Base-by-base conservation (phyloP, 2,113 vertebrate species). In the Phainopepla nitens region DNA sequence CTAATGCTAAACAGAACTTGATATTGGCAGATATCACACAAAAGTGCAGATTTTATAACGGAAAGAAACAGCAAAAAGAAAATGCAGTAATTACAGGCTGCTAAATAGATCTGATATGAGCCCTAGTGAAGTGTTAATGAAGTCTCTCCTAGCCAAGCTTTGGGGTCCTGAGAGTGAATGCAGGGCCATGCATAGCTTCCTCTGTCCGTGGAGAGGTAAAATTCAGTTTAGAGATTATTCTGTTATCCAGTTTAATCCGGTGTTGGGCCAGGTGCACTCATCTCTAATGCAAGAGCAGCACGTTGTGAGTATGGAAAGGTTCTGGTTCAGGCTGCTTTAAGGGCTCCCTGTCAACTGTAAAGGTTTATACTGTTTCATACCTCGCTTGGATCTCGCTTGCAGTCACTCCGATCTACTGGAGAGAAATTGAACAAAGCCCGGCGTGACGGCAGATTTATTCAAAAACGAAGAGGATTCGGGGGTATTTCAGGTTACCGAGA, bases 361-460 rank as follows among this genome's bases (percentile, higher is more conserved):
- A 44, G 22, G 20, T 41, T 69, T 8, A 11, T 1, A 7, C 15
- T 22, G 6, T 16, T 39, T 10, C 6, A 4, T 1, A 41, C 61
- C 29, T 13, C 7, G 1, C 23, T 2, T 39, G 16, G 31, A 20
- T 54, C 22, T 45, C 15, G 0, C 17, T 51, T 10, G 16, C 10
- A 14, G 31, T 33, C 56, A 49, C 42, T 79, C 29, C 3, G 21
- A 14, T 28, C 17, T 25, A 1, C 27, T 2, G 42, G 14, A 56
- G 12, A 29, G 36, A 47, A 56, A 84, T 7, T 3, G 28, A 44
- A 53, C n/a, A 22, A 41, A n/a, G 22, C 47, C 8, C 7, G 27
- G 31, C 7, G 15, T 25, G 39, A 27, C 17, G 5, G 27, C 0
- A 17, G 17, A 28, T 7, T 8, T 28, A 16, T 15, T 15, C 0